Conservation (phyloP, 2,888 invertebrate species). For the Fissipunctia ypsillon region DNA sequence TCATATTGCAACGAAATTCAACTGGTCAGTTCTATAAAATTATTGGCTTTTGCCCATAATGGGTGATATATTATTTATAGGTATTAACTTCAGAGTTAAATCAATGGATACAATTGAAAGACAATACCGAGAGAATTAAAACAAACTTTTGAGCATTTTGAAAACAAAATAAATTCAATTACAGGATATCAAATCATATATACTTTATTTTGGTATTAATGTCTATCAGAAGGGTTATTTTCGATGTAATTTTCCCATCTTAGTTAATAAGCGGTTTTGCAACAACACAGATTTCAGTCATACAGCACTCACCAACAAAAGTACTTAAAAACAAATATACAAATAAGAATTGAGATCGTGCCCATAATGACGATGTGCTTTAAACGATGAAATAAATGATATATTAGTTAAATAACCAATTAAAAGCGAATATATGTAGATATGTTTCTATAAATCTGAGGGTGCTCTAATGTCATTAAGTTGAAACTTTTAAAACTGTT, state of each 20-base stretch:
- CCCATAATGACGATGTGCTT: constrained; percentile 81
- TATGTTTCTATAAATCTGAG: constrained; percentile 52
- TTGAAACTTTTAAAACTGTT: constrained; percentile 23
- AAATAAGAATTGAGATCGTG: constrained; percentile 87
- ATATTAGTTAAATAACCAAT: constrained; percentile 62
- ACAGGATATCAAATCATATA: constrained; percentile 17
- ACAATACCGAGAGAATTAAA: constrained; percentile 33
- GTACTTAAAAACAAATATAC: constrained; percentile 80
- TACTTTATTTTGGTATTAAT: constrained; percentile 21
- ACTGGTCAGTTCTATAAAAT: constrained; percentile 28
- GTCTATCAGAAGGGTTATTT: constrained; percentile 31
- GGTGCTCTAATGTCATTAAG: constrained; percentile 35
- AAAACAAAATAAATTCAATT: constrained; percentile 12
- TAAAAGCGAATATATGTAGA: constrained; percentile 61
- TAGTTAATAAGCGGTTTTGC: constrained; percentile 41
- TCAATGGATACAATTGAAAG: constrained; percentile 15
- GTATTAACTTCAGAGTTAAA: not conserved
- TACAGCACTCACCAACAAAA: constrained; percentile 70
- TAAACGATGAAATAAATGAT: constrained; percentile 62
- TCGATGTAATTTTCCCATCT: constrained; percentile 33
- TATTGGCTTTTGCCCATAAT: not conserved
- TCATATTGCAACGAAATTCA: constrained; percentile 48
- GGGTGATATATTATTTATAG: constrained; percentile 16
- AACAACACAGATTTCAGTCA: constrained; percentile 68
- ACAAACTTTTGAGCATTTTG: constrained; percentile 42